These are phyloP conservation scores for Tuta absoluta DNA, from an alignment of 2,888 invertebrate species.

Conservation along the genomic window DNA sequence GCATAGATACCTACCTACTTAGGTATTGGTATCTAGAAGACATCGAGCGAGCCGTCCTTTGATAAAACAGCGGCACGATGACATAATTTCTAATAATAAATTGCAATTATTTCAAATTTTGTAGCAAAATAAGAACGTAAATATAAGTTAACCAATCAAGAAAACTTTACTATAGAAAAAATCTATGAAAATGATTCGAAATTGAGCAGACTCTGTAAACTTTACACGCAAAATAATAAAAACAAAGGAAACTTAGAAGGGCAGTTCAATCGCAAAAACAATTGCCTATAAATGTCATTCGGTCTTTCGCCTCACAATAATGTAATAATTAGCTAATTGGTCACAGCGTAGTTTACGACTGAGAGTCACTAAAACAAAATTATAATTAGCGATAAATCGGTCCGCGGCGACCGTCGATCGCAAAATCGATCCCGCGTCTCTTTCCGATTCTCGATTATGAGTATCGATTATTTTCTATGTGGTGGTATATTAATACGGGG, in stretches of 20 bases:
- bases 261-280: conserved; percentile 15
- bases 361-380: conserved; percentile 67
- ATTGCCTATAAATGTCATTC: conserved; percentile 29
- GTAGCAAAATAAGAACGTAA: too few relatives aligned
- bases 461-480: conserved; percentile 32
- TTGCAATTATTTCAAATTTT: not conserved
- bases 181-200: too few relatives aligned
- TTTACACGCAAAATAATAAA: not conserved
- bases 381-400: conserved; percentile 71
- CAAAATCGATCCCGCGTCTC: conserved; percentile 32
- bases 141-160: too few relatives aligned
- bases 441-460: conserved; percentile 53
- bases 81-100: not conserved
- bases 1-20: not conserved
- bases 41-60: conserved; percentile 20
- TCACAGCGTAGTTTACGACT: conserved; percentile 71
- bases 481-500: conserved; percentile 26
- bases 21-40: not conserved
- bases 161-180: too few relatives aligned
- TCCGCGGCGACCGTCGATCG: conserved; percentile 61
- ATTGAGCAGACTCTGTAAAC: too few relatives aligned
- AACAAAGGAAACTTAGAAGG: not conserved
- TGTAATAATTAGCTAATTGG: conserved; percentile 71
- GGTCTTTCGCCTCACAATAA: conserved; percentile 32
- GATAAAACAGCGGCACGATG: conserved; percentile 21